These are phyloP conservation scores for Drosophila jambulina DNA, from an alignment of 1,140 invertebrate species.

Conservation along the genomic window DNA sequence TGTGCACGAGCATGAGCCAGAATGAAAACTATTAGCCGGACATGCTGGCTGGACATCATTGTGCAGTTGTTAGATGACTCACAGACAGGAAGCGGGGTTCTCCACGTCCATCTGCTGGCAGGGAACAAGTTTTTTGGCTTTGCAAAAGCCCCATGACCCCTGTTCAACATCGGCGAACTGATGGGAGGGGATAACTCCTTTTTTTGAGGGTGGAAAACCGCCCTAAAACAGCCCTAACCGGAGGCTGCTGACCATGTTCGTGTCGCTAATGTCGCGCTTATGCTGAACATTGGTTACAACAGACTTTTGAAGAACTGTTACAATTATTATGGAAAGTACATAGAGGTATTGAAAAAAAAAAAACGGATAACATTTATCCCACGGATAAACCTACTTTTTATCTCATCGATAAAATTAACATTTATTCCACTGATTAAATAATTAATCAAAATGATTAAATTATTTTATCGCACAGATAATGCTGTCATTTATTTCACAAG, in stretches of 20 bases:
- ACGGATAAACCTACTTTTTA: not conserved
- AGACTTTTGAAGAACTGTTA: not conserved
- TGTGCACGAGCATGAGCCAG: slow-evolving; percentile 35
- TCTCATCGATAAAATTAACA: not conserved
- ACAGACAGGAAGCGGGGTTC: slow-evolving; percentile 23
- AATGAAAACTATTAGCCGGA: slow-evolving; percentile 60
- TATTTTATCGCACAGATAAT: no score
- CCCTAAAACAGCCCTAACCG: not conserved
- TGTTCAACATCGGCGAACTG: slow-evolving; percentile 21
- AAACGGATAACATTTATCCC: not conserved
- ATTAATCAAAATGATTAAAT: no score
- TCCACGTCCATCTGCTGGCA: slow-evolving; percentile 29
- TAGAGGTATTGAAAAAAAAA: not conserved
- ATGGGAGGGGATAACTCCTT: slow-evolving; percentile 22
- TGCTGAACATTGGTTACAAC: slow-evolving; percentile 14
- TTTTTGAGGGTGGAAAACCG: not conserved
- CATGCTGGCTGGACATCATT: slow-evolving; percentile 36
- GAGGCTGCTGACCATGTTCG: slow-evolving; percentile 32
- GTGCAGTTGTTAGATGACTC: slow-evolving; percentile 43
- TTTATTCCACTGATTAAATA: not conserved
- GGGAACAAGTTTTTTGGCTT: slow-evolving; percentile 56
- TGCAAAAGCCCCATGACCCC: slow-evolving; percentile 21
- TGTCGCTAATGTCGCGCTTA: slow-evolving; percentile 37
- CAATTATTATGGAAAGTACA: not conserved
- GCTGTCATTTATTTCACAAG: no score